These are phyloP conservation scores for Lysandra bellargus DNA, from an alignment of 2,888 invertebrate species.

Conservation along the genomic window DNA sequence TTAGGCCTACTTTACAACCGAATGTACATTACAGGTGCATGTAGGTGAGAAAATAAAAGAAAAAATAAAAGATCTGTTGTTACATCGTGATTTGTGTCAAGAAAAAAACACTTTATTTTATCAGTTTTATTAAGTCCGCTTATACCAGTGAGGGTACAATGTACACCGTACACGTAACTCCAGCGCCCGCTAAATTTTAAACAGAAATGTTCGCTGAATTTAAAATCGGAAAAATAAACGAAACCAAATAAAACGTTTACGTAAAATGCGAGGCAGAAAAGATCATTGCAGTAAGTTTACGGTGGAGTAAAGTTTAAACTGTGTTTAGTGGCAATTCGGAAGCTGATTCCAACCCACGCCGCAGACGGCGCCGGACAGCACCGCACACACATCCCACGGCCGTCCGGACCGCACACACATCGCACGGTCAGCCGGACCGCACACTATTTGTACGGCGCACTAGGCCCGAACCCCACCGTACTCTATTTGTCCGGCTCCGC, in stretches of 20 bases:
- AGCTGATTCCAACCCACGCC: slow-evolving; percentile 20
- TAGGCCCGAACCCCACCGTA: slow-evolving; percentile 24
- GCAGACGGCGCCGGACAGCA: neutral
- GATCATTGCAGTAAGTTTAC: slow-evolving; percentile 26
- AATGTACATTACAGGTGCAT: too few relatives aligned
- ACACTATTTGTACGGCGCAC: neutral
- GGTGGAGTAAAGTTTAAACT: slow-evolving; percentile 13
- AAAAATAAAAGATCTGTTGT: neutral
- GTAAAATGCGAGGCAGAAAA: slow-evolving; percentile 16
- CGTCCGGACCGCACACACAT: neutral
- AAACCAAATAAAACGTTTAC: slow-evolving; percentile 8
- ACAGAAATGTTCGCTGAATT: slow-evolving; percentile 3
- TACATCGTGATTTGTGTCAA: too few relatives aligned
- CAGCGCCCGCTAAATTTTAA: neutral
- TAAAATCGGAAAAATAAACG: neutral
- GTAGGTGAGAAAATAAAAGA: neutral
- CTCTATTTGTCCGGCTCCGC: slow-evolving; percentile 4
- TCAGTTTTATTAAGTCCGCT: neutral
- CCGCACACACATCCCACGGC: neutral
- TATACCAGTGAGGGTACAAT: neutral
- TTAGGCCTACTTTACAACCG: too few relatives aligned
- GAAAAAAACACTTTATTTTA: too few relatives aligned
- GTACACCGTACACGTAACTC: neutral
- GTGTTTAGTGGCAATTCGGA: slow-evolving; percentile 21
- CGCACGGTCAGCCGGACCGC: neutral